Evolutionary conservation across 2,113 vertebrate genomes (phyloP), one percentile per base, ranked within the genome.

Genomic region (Notothenia rossii): DNA sequence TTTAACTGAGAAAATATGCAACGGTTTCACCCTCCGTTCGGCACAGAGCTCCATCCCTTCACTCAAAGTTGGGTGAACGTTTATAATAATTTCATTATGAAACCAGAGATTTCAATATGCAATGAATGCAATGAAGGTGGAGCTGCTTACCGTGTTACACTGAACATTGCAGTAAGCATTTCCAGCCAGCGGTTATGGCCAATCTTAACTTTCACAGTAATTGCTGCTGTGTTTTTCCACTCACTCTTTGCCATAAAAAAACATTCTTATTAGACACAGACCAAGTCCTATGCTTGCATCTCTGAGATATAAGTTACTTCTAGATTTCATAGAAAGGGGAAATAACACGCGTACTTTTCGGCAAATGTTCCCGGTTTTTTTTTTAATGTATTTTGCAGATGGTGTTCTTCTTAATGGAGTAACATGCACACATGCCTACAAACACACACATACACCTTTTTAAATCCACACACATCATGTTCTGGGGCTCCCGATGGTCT

Each of bases 1-100:
- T 54, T 48, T 92, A 93, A 92, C 72, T 88, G 73, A 77, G 83
- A 88, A 85, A 93, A 91, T 81, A 92, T 92, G 93, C 87, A 67
- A 66, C 0, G 54, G 78, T 79, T 88, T 88, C 51, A 49, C 49
- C 61, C 64, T 67, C 33, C 5, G n/a, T 82, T 86, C 62, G 10
- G 59, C 63, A 25, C 48, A 20, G 75, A 48, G 18, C 71, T 77
- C 48, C 33, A 73, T 64, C 65, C 62, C 86, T 63, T 79, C 43
- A 46, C 59, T 81, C 77, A 72, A 56, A 77, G 56, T 83, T 72
- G 77, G 61, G 64, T 74, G 79, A 75, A 51, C 58, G 81, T 86
- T 77, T 49, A 71, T 87, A 89, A 91, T 92, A 68, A 86, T 88
- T 87, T 81, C 79, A 87, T 80, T 45, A 76, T 92, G 90, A 78